Evolutionary conservation across 1,140 invertebrate species (phyloP).

Genomic region (Trichomalopsis sarcophagae): DNA sequence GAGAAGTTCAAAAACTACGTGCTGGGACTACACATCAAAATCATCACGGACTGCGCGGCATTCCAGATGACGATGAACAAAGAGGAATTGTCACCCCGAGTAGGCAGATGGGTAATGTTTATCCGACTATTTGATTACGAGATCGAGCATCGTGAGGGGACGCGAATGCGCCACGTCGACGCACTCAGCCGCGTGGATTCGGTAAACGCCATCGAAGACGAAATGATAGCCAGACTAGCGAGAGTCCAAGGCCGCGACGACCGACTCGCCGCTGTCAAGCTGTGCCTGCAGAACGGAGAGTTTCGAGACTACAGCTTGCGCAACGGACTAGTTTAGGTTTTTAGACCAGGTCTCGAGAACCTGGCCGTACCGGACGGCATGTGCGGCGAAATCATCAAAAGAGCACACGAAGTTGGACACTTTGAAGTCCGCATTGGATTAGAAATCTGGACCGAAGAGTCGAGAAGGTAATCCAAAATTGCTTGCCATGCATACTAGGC

Average conservation of each 20-base stretch:
- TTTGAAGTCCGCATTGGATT: background rate
- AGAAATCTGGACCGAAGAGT: background rate
- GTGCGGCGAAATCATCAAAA: no score
- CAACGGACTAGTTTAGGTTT: no score
- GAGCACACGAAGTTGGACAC: no score
- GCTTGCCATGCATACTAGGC: no score
- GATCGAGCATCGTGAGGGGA: constrained; percentile 57
- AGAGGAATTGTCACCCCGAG: constrained; percentile 20
- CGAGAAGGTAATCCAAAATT: background rate
- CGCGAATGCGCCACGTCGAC: constrained; percentile 61
- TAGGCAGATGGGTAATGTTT: constrained; percentile 64
- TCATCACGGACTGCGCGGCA: no score
- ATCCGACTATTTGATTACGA: constrained; percentile 60
- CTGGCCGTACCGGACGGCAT: no score
- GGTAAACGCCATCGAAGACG: background rate
- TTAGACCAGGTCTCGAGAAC: no score
- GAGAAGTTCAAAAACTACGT: no score
- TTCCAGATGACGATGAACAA: no score
- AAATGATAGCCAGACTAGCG: background rate
- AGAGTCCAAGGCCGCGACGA: constrained; percentile 42
- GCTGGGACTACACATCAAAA: no score
- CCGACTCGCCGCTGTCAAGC: constrained; percentile 18
- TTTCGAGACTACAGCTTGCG: constrained; percentile 31
- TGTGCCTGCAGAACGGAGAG: background rate
- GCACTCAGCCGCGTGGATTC: constrained; percentile 59